These are phyloP conservation scores for Epicampocera succincta DNA, from an alignment of 2,888 invertebrate species.

Conservation along the genomic window DNA sequence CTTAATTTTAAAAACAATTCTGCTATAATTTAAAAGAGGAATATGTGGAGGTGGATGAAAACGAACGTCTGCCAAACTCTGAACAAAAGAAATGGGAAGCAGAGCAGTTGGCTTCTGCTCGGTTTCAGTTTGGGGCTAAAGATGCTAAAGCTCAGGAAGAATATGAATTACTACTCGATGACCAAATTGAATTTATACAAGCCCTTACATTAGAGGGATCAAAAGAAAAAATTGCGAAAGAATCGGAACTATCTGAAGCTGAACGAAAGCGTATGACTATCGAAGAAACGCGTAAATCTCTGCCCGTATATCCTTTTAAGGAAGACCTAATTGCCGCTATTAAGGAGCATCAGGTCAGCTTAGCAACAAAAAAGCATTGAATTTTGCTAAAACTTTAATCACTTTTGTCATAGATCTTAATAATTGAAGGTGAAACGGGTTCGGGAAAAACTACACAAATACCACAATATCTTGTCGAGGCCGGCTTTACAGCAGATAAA, in stretches of 20 bases:
- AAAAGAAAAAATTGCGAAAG: conserved; percentile 82
- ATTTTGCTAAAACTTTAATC: conserved; percentile 42
- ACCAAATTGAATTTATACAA: conserved; percentile 99
- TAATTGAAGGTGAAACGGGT: conserved; percentile 99
- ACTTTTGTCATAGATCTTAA: conserved; percentile 85
- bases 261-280: conserved; percentile 90
- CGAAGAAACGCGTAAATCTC: conserved; percentile 93
- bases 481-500: conserved; percentile 91
- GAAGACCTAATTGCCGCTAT: conserved; percentile 95
- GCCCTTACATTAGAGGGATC: conserved; percentile 90
- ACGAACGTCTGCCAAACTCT: conserved; percentile 91
- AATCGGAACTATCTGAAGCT: conserved; percentile 85
- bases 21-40: conserved; percentile 82
- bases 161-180: conserved; percentile 96
- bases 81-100: conserved; percentile 98
- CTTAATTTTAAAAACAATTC: neutral
- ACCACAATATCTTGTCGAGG: conserved; percentile 97
- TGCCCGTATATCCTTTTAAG: conserved; percentile 96
- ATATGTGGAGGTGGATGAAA: conserved; percentile 92
- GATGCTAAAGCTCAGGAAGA: conserved; percentile 89
- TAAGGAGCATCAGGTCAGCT: conserved; percentile 88
- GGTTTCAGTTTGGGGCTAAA: conserved; percentile 95
- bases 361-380: neutral
- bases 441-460: conserved; percentile 99
- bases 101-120: conserved; percentile 96